phyloP scores from a whole-genome alignment of 2,113 vertebrate genomes.

The Plecturocebus donacophilus region DNA sequence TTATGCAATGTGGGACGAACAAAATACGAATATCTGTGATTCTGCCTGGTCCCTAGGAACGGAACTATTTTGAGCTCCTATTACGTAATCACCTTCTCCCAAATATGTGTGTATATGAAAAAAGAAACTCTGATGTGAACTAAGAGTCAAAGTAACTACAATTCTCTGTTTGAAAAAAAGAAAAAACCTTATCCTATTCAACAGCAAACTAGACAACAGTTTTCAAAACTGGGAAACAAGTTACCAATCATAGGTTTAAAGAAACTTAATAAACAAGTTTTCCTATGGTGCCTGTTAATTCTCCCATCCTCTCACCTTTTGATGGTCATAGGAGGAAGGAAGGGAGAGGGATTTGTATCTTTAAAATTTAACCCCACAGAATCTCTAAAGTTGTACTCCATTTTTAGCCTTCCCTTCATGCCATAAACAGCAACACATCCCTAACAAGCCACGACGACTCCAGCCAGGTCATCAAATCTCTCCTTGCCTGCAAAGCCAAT shows the following conservation, averaged over 20 bases:
- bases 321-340: neutral
- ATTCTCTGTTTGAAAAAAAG: neutral
- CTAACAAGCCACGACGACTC: too few species aligned
- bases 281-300: neutral
- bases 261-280: neutral
- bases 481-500: neutral
- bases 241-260: neutral
- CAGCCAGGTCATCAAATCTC: neutral
- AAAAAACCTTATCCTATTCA: neutral
- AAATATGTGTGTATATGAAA: slow-evolving; percentile 24
- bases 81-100: slow-evolving; percentile 35
- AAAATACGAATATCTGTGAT: neutral
- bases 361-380: neutral
- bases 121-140: neutral
- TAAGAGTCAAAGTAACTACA: neutral
- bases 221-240: slow-evolving; percentile 10
- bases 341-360: neutral
- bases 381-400: neutral
- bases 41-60: neutral
- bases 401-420: neutral
- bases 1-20: too few species aligned
- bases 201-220: neutral
- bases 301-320: neutral
- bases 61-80: slow-evolving; percentile 16
- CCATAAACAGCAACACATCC: neutral